Evolutionary conservation across 2,113 vertebrate species (phyloP), one percentile per base, ranked within the genome.

Genomic region (Ceyx melanurus): DNA sequence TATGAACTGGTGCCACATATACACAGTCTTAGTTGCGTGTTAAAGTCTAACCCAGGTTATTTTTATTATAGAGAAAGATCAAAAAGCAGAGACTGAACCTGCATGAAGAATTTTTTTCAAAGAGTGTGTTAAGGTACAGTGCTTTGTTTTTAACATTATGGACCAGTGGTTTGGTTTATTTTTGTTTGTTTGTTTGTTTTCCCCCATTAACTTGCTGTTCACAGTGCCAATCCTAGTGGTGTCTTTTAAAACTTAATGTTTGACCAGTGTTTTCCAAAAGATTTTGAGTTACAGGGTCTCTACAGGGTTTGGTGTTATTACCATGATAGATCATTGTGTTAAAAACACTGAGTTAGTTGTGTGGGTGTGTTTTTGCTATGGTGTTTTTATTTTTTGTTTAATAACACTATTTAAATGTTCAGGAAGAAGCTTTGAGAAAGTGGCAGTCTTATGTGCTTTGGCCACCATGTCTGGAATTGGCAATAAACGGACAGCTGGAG

Each of bases 381-480:
- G 37, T 37, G 0, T 18, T 40, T 62, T 40, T n/a, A 0, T 0
- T 4, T 0, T 4, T 67, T 45, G 2, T 37, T 37, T 37, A 37
- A 37, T 37, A 40, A 17, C 20, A 66, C 4, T 70, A 12, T 73
- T 85, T 87, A 68, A 56, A 37, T 46, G 19, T 86, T 82, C 50
- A 96, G 82, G 71, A 75, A 29, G 31, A 89, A 48, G 31, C 18
- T 50, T 86, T n/a, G 33, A 91, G 83, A 74, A 73, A 17, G 11
- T 3, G 4, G 29, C 43, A 61, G 2, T 33, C 61, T 76, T 76
- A 5, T 76, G 22, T 37, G 11, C 18, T 81, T 67, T 2, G 3
- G 33, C 31, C 73, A 85, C 45, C 61, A 99, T 99, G 99, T 99
- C 99, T 84, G 98, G 98, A 88, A 97, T 98, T 96, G 97, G 97